Conservation (phyloP, 2,797 vertebrate genomes). For the Schizopygopsis malacanthus region DNA sequence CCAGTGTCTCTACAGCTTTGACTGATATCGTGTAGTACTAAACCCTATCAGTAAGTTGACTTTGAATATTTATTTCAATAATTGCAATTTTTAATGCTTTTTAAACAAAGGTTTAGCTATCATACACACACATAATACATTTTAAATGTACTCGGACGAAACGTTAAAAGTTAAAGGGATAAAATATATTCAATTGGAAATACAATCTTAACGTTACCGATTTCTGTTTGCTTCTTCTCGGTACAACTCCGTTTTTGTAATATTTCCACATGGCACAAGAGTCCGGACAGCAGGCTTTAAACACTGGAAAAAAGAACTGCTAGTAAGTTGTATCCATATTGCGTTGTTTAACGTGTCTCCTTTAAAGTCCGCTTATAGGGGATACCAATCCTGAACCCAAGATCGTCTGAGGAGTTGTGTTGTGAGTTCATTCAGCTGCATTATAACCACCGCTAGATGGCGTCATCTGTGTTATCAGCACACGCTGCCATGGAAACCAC, state of each 20-base stretch:
- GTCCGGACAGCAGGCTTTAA: not conserved
- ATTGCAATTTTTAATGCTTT: not conserved
- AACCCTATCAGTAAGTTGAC: no score
- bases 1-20: no score
- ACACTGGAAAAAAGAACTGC: not conserved
- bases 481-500: not conserved
- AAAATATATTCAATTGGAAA: not conserved
- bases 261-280: conserved; percentile 66
- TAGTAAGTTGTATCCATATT: not conserved
- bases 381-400: no score
- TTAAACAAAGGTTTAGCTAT: not conserved
- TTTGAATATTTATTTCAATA: not conserved
- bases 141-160: not conserved
- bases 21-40: no score
- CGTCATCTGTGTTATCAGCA: not conserved
- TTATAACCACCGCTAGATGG: not conserved
- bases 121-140: no score
- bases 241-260: conserved; percentile 59
- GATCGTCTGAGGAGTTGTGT: not conserved
- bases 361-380: not conserved
- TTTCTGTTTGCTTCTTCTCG: conserved; percentile 63
- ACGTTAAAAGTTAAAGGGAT: not conserved
- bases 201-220: conserved; percentile 41
- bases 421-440: not conserved
- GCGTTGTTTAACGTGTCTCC: not conserved